Evolutionary conservation across 2,888 invertebrate species (phyloP).

Genomic region (Pantelozetes paolii): DNA sequence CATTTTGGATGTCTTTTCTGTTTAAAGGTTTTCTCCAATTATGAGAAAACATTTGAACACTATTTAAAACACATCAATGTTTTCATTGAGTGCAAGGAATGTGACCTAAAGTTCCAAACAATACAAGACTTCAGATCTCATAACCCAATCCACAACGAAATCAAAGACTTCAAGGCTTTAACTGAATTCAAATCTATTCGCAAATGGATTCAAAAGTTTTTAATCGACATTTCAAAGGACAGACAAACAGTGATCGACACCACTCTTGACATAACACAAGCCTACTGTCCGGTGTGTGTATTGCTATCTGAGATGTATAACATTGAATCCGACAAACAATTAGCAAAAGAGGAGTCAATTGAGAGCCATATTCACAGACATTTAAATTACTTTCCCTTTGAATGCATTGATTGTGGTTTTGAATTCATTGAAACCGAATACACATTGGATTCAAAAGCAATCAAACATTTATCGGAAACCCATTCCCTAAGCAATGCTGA

Average conservation of each 20-base stretch:
- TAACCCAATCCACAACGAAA: not conserved
- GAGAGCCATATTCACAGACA: conserved; percentile 20
- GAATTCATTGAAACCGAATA: conserved; percentile 24
- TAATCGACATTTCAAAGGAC: not conserved
- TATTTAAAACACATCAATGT: conserved; percentile 1
- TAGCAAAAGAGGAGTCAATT: not conserved
- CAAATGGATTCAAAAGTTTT: conserved; percentile 3
- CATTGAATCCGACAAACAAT: not conserved
- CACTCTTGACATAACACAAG: not conserved
- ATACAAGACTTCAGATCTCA: not conserved
- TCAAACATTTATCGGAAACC: not conserved
- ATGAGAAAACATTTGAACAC: conserved; percentile 9
- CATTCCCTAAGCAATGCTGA: not conserved
- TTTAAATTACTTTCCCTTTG: conserved; percentile 1
- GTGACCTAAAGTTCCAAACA: not conserved
- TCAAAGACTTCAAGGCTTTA: not conserved
- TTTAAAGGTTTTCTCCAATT: not conserved
- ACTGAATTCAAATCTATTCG: conserved; percentile 10
- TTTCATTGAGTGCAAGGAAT: conserved; percentile 8
- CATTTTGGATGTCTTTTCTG: conserved; percentile 24
- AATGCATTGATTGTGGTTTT: conserved; percentile 29
- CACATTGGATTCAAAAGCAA: conserved; percentile 6
- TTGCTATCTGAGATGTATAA: not conserved
- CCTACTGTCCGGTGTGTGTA: conserved; percentile 12
- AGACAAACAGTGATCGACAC: not conserved